phyloP scores from a whole-genome alignment of 2,888 invertebrate species.

The Tetramorium bicarinatum region DNA sequence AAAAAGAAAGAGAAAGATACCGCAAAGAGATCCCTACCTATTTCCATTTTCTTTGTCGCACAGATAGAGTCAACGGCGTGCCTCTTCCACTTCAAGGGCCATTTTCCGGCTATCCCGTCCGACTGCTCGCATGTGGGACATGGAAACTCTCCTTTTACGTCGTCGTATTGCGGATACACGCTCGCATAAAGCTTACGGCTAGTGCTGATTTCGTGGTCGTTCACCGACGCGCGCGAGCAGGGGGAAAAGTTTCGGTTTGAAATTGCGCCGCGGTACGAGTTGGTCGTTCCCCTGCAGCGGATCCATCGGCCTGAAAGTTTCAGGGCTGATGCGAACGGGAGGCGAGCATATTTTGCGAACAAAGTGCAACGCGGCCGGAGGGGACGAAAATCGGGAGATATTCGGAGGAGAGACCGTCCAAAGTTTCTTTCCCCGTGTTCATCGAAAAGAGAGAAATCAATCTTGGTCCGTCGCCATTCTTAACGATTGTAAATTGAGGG shows the following conservation, averaged over 20 bases:
- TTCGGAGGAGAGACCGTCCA: not conserved
- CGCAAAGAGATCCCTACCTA: constrained; percentile 50
- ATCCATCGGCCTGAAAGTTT: constrained; percentile 43
- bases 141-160: constrained; percentile 41
- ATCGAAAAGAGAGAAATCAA: constrained; percentile 5
- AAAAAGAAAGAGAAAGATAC: not conserved
- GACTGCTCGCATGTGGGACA: constrained; percentile 25
- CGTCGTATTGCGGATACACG: constrained; percentile 23
- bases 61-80: constrained; percentile 3
- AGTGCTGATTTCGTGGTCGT: constrained; percentile 58
- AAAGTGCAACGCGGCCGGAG: constrained; percentile 25
- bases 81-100: constrained; percentile 24
- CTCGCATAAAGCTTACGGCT: constrained; percentile 26
- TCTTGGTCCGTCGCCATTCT: not conserved
- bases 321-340: constrained; percentile 19
- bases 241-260: constrained; percentile 46
- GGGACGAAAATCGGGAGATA: constrained; percentile 4
- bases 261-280: constrained; percentile 40
- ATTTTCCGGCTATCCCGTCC: constrained; percentile 53
- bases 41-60: constrained; percentile 61
- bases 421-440: constrained; percentile 12
- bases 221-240: constrained; percentile 23
- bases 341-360: constrained; percentile 28
- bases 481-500: constrained; percentile 19
- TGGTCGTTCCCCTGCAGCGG: constrained; percentile 24